Percentiles rank a stretch among this genome's conserved stretches.
Evolutionary conservation across 2,113 vertebrate species (phyloP).

Genomic region (Pteropus alecto): DNA sequence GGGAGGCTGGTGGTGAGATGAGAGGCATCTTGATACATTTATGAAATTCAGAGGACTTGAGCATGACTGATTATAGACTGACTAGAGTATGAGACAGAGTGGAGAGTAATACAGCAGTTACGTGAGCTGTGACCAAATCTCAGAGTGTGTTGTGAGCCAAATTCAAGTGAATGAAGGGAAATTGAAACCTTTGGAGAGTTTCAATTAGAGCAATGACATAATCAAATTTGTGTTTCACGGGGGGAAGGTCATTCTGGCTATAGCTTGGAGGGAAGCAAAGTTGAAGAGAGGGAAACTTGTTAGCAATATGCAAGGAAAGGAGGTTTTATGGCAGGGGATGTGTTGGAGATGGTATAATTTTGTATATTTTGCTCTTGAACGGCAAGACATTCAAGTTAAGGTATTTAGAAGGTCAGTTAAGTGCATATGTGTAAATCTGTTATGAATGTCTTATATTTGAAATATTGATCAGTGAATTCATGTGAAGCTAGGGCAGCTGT

Average conservation of each 20-base stretch:
- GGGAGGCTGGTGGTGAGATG: not conserved
- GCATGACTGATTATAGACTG: not conserved
- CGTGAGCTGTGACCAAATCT: not conserved
- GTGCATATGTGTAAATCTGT: not conserved
- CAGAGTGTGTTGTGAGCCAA: not conserved
- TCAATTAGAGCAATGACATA: not conserved
- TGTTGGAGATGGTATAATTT: not conserved
- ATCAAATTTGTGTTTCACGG: not conserved
- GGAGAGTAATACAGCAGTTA: fast-evolving
- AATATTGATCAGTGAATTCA: slow-evolving; percentile 17
- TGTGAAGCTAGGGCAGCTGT: not conserved
- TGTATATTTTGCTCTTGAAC: not conserved
- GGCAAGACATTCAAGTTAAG: not conserved
- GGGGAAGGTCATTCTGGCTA: not conserved
- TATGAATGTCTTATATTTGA: not conserved
- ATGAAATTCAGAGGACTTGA: not conserved
- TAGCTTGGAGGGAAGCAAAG: not conserved
- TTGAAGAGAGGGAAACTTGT: not conserved
- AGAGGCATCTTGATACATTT: not conserved
- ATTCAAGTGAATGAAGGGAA: not conserved
- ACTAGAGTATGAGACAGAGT: not conserved
- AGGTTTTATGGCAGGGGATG: not conserved
- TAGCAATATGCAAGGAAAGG: not conserved
- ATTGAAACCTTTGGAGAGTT: not conserved
- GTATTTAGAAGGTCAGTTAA: not conserved